Evolutionary conservation across 2,888 invertebrate genomes (phyloP).

Genomic region (Lissocephala sabroskyi): DNA sequence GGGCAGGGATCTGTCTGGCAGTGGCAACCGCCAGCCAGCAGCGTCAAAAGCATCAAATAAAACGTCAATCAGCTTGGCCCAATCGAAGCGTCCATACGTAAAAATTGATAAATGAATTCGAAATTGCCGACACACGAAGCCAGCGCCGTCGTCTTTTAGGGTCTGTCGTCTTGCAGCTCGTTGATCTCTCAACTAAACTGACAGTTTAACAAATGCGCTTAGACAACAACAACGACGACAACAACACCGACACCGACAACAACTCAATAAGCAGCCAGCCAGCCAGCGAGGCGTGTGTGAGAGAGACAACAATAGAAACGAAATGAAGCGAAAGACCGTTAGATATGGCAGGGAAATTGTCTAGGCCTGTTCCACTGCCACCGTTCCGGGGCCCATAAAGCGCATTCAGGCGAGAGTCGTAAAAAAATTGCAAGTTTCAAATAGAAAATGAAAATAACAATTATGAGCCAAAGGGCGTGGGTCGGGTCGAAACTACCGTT

Average conservation of each 20-base stretch:
- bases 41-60: not conserved
- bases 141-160: no score
- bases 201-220: conserved; percentile 8
- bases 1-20: no score
- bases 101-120: not conserved
- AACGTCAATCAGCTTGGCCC: not conserved
- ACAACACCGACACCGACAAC: no score
- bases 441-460: not conserved
- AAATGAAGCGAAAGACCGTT: conserved; percentile 5
- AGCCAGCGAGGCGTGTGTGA: conserved; percentile 1
- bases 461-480: not conserved
- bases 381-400: conserved; percentile 1
- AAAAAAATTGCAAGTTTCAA: conserved; percentile 5
- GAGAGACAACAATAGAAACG: conserved; percentile 1
- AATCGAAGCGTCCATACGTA: not conserved
- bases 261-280: conserved; percentile 11
- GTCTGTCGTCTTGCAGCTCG: conserved; percentile 1
- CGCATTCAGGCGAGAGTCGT: conserved; percentile 6
- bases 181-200: conserved; percentile 8
- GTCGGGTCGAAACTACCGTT: not conserved
- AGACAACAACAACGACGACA: no score
- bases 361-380: no score
- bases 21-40: not conserved
- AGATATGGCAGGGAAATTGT: conserved; percentile 4
- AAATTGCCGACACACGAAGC: not conserved